Evolutionary conservation across 2,888 invertebrate species (phyloP).

Genomic region (Melanchra persicariae): DNA sequence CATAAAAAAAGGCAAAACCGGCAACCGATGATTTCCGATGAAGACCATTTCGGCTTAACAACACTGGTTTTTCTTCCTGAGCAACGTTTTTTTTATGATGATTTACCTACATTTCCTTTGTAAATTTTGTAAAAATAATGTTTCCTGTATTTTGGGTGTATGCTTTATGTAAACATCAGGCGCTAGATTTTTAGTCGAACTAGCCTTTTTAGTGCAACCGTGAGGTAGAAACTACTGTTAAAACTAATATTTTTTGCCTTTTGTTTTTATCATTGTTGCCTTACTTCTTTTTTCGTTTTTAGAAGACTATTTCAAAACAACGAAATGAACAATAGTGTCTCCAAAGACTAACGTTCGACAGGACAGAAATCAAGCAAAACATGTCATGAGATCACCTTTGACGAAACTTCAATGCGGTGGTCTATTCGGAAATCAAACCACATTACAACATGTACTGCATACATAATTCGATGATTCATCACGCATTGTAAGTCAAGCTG

Average conservation of each 20-base stretch:
- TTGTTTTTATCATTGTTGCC: background rate
- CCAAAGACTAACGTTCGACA: background rate
- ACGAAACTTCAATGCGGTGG: slow-evolving; percentile 45
- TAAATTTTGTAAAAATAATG: background rate
- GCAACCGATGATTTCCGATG: background rate
- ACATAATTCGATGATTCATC: slow-evolving; percentile 59
- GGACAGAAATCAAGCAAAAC: background rate
- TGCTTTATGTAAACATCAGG: too few species aligned
- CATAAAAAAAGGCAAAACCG: too few species aligned
- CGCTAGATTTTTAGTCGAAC: too few species aligned
- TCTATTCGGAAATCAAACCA: slow-evolving; percentile 55
- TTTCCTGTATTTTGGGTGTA: background rate
- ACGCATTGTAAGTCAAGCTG: slow-evolving; percentile 46
- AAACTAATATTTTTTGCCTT: background rate
- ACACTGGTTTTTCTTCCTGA: background rate
- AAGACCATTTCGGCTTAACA: background rate
- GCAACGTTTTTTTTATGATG: background rate
- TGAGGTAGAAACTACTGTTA: background rate
- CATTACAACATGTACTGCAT: slow-evolving; percentile 51
- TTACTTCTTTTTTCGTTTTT: too few species aligned
- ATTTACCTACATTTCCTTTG: background rate
- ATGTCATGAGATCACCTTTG: slow-evolving; percentile 36
- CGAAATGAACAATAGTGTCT: background rate
- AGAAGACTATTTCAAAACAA: too few species aligned
- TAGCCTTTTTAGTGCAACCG: background rate